Conservation (phyloP, 2,888 invertebrate genomes). For the Catocala nupta region DNA sequence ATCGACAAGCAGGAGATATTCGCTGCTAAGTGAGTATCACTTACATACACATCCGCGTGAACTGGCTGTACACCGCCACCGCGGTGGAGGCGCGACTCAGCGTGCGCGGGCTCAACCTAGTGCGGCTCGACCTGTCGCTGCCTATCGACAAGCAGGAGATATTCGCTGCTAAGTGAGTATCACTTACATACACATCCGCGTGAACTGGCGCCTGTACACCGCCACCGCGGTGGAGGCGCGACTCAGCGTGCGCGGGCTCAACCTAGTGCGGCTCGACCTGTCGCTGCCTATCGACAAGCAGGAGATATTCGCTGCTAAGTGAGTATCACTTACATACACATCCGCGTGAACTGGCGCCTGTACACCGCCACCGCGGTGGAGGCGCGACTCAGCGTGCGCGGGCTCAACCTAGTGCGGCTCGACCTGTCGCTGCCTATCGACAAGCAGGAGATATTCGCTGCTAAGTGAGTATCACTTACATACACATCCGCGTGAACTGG, state of each 20-base stretch:
- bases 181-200: slow-evolving; percentile 85
- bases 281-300: slow-evolving; percentile 94
- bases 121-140: slow-evolving; percentile 92
- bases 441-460: slow-evolving; percentile 94
- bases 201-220: slow-evolving; percentile 94
- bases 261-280: slow-evolving; percentile 90
- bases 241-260: slow-evolving; percentile 90
- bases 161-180: slow-evolving; percentile 91
- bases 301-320: slow-evolving; percentile 94
- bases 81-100: slow-evolving; percentile 92
- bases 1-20: slow-evolving; percentile 95
- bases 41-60: slow-evolving; percentile 89
- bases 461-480: slow-evolving; percentile 85
- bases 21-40: slow-evolving; percentile 89
- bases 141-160: slow-evolving; percentile 95
- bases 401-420: slow-evolving; percentile 89
- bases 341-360: slow-evolving; percentile 94
- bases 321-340: slow-evolving; percentile 64
- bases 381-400: slow-evolving; percentile 90
- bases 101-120: slow-evolving; percentile 89
- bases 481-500: slow-evolving; percentile 91
- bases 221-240: slow-evolving; percentile 93
- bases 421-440: slow-evolving; percentile 94
- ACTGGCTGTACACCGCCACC: slow-evolving; percentile 95
- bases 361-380: slow-evolving; percentile 95